Evolutionary conservation across 2,888 invertebrate genomes (phyloP).

Genomic region (Cartodere bifasciata): DNA sequence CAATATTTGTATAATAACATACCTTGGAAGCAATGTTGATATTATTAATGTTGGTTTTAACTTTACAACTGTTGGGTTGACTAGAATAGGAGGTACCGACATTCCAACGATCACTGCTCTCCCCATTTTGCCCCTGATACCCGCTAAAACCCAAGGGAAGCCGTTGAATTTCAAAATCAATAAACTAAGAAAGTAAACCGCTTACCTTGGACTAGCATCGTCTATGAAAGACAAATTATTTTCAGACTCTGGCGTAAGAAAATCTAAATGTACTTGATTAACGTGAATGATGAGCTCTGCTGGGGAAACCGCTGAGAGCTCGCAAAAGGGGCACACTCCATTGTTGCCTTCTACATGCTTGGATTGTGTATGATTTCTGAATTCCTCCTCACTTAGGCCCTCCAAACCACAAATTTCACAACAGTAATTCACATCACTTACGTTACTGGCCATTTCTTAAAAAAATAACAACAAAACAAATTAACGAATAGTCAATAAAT

Average conservation of each 20-base stretch:
- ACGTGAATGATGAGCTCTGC: conserved; percentile 68
- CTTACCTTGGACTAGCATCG: conserved; percentile 41
- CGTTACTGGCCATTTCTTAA: conserved; percentile 38
- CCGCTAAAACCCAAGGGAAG: conserved; percentile 23
- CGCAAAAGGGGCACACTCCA: conserved; percentile 73
- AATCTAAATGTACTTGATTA: conserved; percentile 73
- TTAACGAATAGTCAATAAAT: background rate
- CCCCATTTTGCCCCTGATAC: conserved; percentile 25
- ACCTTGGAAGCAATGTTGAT: conserved; percentile 34
- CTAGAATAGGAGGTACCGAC: conserved; percentile 22
- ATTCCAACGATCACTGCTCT: conserved; percentile 22
- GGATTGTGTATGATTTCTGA: conserved; percentile 64
- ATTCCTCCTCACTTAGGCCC: conserved; percentile 64
- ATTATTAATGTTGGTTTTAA: conserved; percentile 30
- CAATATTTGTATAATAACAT: too few species aligned
- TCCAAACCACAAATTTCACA: conserved; percentile 82
- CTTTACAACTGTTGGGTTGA: conserved; percentile 16
- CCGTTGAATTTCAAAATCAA: too few species aligned
- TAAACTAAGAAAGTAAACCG: conserved; percentile 5
- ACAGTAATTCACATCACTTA: conserved; percentile 46
- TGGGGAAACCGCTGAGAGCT: conserved; percentile 57
- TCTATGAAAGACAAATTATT: conserved; percentile 62
- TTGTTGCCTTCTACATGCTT: conserved; percentile 68
- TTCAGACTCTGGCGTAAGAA: conserved; percentile 67
- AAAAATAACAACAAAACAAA: conserved; percentile 1